phyloP scores from a whole-genome alignment of 2,113 vertebrate species.

The Chamaea fasciata region DNA sequence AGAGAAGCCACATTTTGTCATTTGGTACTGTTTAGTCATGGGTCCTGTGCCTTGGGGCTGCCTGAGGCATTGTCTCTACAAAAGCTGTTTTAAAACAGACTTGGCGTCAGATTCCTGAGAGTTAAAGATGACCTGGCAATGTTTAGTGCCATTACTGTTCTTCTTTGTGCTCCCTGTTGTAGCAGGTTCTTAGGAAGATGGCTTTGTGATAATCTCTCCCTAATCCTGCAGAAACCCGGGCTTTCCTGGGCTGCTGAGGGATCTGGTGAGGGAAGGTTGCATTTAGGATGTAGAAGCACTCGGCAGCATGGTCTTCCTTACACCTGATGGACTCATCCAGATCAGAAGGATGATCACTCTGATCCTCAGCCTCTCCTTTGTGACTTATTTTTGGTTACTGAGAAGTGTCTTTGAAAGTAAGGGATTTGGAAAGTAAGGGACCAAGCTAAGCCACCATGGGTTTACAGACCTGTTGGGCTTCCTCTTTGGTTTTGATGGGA shows the following conservation, averaged over 20 bases:
- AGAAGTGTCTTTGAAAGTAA: not conserved
- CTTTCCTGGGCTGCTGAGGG: not conserved
- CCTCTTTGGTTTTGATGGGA: not conserved
- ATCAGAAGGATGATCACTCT: not conserved
- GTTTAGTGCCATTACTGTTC: not conserved
- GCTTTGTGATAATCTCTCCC: slow-evolving; percentile 6
- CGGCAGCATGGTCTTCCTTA: not conserved
- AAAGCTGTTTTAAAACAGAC: not conserved
- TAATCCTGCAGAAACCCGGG: not conserved
- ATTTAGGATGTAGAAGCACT: not conserved
- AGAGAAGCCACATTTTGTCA: not conserved
- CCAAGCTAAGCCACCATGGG: not conserved
- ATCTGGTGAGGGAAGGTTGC: not conserved
- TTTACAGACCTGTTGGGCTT: not conserved
- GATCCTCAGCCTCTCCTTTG: not conserved
- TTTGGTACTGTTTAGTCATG: not conserved
- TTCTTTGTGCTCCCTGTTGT: not conserved
- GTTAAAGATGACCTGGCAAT: not conserved
- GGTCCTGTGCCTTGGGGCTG: not conserved
- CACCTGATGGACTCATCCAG: not conserved
- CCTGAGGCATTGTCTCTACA: not conserved
- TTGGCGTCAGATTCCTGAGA: not conserved
- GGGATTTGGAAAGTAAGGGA: not conserved
- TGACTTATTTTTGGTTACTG: not conserved
- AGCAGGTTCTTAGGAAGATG: not conserved